Conservation (phyloP, 2,113 vertebrate genomes). For the Microcebus tavaratra region DNA sequence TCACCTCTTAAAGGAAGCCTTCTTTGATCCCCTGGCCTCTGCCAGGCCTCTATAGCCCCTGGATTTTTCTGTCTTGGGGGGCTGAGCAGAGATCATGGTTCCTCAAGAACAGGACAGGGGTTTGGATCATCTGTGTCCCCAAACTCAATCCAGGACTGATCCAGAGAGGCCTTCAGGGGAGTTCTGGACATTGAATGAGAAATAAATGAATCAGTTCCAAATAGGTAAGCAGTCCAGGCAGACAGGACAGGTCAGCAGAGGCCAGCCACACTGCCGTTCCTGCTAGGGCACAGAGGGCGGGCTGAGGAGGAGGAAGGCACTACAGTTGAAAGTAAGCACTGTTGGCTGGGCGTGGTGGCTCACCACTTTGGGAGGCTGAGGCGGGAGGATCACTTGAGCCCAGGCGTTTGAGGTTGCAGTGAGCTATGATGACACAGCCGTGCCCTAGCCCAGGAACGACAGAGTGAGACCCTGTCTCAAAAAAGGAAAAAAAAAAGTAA, state of each 20-base stretch:
- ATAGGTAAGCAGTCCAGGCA: neutral
- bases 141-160: neutral
- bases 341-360: too few relatives aligned
- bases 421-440: too few relatives aligned
- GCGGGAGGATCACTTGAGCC: too few relatives aligned
- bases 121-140: neutral
- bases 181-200: neutral
- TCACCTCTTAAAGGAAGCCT: neutral
- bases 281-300: neutral
- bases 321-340: neutral
- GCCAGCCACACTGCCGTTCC: neutral
- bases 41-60: neutral
- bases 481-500: too few relatives aligned
- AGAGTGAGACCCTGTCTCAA: too few relatives aligned
- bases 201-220: neutral
- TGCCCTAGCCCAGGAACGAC: neutral
- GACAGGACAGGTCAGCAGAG: neutral
- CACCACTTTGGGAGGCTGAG: too few relatives aligned
- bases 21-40: neutral
- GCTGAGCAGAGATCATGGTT: neutral
- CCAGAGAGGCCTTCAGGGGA: neutral
- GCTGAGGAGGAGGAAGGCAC: neutral
- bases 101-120: neutral
- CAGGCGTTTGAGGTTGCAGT: too few relatives aligned
- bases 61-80: neutral